Conservation (phyloP, 92 coral and sea anemone species). For the Paramuricea clavata region DNA sequence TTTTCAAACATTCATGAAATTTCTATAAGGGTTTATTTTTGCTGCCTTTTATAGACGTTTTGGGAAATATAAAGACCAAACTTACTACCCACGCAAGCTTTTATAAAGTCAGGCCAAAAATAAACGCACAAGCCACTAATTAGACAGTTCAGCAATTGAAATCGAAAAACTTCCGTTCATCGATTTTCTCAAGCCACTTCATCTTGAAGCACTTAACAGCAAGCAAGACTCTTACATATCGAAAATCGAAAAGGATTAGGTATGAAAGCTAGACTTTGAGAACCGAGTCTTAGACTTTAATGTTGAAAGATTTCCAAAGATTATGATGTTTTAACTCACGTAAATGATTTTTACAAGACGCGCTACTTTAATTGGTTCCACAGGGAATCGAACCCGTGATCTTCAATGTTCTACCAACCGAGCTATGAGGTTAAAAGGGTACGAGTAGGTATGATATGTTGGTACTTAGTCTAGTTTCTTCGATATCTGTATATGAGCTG, state of each 20-base stretch:
- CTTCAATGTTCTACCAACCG: too few species aligned
- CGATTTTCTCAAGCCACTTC: conserved; percentile 20
- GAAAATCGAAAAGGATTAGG: too few species aligned
- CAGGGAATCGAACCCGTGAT: too few species aligned
- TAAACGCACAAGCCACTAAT: conserved; percentile 7
- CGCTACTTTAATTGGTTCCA: too few species aligned
- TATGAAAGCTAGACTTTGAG: not conserved
- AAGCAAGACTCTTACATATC: conserved; percentile 1
- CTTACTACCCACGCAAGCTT: not conserved
- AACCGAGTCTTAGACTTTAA: not conserved
- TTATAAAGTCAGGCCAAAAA: not conserved
- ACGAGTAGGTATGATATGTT: too few species aligned
- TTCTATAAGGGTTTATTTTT: not conserved
- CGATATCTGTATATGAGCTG: too few species aligned
- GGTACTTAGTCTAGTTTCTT: too few species aligned
- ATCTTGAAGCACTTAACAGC: not conserved
- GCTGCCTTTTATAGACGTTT: not conserved
- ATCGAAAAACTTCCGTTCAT: not conserved
- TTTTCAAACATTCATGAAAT: too few species aligned
- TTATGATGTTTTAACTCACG: too few species aligned
- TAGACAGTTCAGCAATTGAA: not conserved
- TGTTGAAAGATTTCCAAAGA: too few species aligned
- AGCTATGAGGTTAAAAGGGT: too few species aligned
- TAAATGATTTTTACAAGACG: too few species aligned
- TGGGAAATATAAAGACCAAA: not conserved